Percentiles rank a stretch among this genome's conserved stretches.
phyloP scores from a whole-genome alignment of 2,888 invertebrate species.

The Metalampra italica region DNA sequence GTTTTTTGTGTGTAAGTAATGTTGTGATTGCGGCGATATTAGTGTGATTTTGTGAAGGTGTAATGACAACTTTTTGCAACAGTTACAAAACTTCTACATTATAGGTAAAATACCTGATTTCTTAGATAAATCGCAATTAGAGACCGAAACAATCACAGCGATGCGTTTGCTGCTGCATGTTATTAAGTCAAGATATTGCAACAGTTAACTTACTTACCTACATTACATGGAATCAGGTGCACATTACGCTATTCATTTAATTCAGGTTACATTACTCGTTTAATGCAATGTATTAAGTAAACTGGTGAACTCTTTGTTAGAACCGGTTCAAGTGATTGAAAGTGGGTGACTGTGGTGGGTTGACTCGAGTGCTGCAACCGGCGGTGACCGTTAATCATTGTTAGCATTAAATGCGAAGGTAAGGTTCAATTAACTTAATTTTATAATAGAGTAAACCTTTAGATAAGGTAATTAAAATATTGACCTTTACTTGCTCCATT shows the following conservation, averaged over 20 bases:
- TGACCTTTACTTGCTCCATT: neutral
- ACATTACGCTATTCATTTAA: neutral
- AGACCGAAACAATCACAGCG: neutral
- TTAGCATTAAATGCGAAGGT: slow-evolving; percentile 68
- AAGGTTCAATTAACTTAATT: slow-evolving; percentile 57
- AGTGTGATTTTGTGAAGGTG: slow-evolving; percentile 1
- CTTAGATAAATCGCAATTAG: too few species aligned
- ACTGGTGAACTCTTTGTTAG: slow-evolving; percentile 48
- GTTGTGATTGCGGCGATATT: slow-evolving; percentile 26
- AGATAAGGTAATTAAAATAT: slow-evolving; percentile 7
- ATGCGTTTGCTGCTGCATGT: too few species aligned
- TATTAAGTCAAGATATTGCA: neutral
- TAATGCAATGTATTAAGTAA: slow-evolving; percentile 25
- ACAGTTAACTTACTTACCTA: neutral
- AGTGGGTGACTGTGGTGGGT: slow-evolving; percentile 55
- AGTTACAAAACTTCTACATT: too few species aligned
- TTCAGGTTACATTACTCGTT: slow-evolving; percentile 3
- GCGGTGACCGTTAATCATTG: slow-evolving; percentile 20
- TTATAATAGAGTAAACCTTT: slow-evolving; percentile 34
- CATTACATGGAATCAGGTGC: neutral
- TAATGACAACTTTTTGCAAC: neutral
- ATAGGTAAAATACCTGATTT: too few species aligned
- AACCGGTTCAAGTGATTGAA: slow-evolving; percentile 59
- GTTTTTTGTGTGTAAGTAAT: slow-evolving; percentile 31
- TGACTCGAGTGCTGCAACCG: slow-evolving; percentile 32